Conservation (phyloP, 2,888 invertebrate species). For the Archips xylosteana region DNA sequence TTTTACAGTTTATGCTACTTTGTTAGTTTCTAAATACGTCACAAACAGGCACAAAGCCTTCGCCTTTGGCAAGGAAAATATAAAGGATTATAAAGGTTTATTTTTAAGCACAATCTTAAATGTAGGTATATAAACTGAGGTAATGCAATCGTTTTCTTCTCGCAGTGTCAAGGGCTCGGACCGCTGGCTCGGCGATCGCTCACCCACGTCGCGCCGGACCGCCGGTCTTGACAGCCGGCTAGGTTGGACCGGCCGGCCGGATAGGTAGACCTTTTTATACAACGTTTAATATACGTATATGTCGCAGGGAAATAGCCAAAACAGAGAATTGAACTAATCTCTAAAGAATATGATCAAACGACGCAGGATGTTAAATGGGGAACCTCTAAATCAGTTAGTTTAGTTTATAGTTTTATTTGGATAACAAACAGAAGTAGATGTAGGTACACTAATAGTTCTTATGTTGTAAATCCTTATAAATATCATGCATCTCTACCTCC, state of each 20-base stretch:
- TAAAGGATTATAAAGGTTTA: background rate
- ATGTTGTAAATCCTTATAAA: no score
- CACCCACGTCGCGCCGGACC: conserved; percentile 1
- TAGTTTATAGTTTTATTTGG: no score
- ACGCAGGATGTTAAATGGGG: no score
- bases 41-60: background rate
- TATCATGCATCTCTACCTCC: no score
- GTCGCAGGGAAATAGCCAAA: no score
- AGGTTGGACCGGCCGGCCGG: no score
- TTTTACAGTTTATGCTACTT: background rate
- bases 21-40: background rate
- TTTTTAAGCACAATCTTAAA: background rate
- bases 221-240: background rate
- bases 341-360: no score
- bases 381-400: no score
- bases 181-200: background rate
- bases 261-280: background rate
- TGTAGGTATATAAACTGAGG: background rate
- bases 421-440: background rate
- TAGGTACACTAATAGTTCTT: background rate
- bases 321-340: no score
- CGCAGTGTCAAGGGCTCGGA: background rate
- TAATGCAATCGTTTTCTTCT: background rate
- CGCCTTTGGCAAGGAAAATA: background rate
- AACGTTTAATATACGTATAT: no score